Evolutionary conservation across 2,113 vertebrate species (phyloP).

Genomic region (Takifugu bimaculatus): DNA sequence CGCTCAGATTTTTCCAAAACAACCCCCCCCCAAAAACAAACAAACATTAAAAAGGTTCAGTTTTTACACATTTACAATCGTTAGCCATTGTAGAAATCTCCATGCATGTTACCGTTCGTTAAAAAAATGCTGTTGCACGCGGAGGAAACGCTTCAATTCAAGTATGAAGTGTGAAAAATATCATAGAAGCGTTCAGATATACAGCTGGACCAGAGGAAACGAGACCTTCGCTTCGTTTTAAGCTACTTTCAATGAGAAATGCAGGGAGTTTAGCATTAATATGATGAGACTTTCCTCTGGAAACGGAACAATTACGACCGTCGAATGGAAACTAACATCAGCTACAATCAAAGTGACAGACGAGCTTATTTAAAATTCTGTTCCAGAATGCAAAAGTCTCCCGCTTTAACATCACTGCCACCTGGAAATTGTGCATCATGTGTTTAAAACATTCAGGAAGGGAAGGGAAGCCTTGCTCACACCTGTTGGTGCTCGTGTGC

Average conservation of each 20-base stretch:
- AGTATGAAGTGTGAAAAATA: background rate
- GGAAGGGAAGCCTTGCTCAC: too few relatives aligned
- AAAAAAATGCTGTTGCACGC: slow-evolving; percentile 3
- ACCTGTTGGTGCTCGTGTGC: too few relatives aligned
- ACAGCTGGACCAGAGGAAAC: background rate
- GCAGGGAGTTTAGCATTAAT: slow-evolving; percentile 40
- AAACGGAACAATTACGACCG: slow-evolving; percentile 8
- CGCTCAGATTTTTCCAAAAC: slow-evolving; percentile 76
- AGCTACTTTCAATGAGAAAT: background rate
- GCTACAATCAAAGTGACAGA: background rate
- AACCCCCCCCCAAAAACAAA: background rate
- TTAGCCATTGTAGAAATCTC: slow-evolving; percentile 53
- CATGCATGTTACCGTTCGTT: slow-evolving; percentile 45
- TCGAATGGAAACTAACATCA: slow-evolving; percentile 1
- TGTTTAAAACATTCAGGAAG: too few relatives aligned
- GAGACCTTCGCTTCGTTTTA: background rate
- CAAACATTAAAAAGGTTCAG: slow-evolving; percentile 76
- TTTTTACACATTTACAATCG: slow-evolving; percentile 87
- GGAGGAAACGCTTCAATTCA: slow-evolving; percentile 19
- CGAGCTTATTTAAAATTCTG: background rate
- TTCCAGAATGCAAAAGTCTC: background rate
- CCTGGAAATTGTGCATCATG: too few relatives aligned
- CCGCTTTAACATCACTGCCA: too few relatives aligned
- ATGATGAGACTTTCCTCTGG: slow-evolving; percentile 30
- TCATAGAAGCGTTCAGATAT: slow-evolving; percentile 1